Conservation (phyloP, 2,113 vertebrate species). For the Montifringilla adamsi region DNA sequence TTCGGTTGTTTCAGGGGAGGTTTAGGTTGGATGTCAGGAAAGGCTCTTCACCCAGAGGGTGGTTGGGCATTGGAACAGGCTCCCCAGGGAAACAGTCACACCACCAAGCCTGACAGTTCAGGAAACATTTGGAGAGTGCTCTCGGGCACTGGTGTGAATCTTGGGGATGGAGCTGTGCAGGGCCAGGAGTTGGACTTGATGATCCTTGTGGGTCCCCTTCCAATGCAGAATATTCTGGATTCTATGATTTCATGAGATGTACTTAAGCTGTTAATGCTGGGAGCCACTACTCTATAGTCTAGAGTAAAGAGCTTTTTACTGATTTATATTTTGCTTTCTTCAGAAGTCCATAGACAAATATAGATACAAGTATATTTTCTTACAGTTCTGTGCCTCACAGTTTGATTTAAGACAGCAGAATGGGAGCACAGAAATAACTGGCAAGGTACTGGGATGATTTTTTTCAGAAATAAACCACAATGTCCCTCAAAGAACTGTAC, state of each 20-base stretch:
- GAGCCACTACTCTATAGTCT: neutral
- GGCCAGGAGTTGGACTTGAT: neutral
- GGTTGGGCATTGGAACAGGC: neutral
- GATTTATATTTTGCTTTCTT: neutral
- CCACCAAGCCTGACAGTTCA: neutral
- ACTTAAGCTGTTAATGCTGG: neutral
- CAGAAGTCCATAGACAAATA: neutral
- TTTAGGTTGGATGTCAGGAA: neutral
- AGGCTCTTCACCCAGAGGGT: neutral
- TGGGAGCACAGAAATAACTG: neutral
- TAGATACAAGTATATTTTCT: neutral
- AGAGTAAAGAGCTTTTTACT: neutral
- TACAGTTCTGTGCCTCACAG: neutral
- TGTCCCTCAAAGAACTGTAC: conserved; percentile 45
- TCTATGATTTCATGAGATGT: neutral
- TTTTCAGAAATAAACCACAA: conserved; percentile 62
- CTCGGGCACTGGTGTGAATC: neutral
- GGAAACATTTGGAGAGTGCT: neutral
- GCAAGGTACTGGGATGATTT: conserved; percentile 54
- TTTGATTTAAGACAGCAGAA: neutral
- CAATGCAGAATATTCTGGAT: neutral
- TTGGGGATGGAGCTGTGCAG: too few relatives aligned
- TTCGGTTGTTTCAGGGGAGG: neutral
- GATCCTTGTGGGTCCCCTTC: neutral
- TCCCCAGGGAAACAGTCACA: neutral